Base-by-base conservation (phyloP, 1,140 invertebrate genomes). In the Schmidtea mediterranea region DNA sequence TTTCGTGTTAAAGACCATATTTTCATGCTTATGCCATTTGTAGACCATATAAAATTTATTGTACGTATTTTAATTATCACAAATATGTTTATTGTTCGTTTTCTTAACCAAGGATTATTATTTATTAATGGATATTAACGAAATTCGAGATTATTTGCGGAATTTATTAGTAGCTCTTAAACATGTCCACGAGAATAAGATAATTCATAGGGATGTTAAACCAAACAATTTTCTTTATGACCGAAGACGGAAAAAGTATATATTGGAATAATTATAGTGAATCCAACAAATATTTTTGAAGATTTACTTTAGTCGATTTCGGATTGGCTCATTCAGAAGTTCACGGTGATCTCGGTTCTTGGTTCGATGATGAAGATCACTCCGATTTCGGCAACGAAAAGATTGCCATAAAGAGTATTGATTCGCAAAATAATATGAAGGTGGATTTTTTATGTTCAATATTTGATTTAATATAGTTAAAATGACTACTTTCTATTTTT, bases 151-250 rank as follows among this genome's bases (percentile, higher is more conserved):
- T 47, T 87, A 87, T 60, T 80, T 87, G 73, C 73, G 68, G 55
- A 80, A 82, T 56, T 62, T 89, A 39, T 60, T 87, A 51, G 69
- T 74, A 43, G 80, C 83, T 3, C 65, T 89, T 40, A 63, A 69
- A 40, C 72, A 78, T 56, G 78, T 87, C 40, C 83, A 89, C 65
- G 72, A 74, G 49, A 79, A 78, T 61, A 74, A 76, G 52, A 75
- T 87, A 46, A 83, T 89, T 53, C 83, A 89, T 62, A 69, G 83
- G 54, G 82, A 89, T 61, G 73, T 89, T n/a, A 87, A 87, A 67
- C 82, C 83, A 3, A 79, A 75, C 60, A 89, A 89, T 67, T 87
- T 87, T 62, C 68, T 87, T 1, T 87, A 82, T 58, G 76, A 84
- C 62, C 68, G 79, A 24, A 66, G 68, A n/a, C 73, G 72, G 45